These are phyloP conservation scores for Oxyteleia sp. DNA, from an alignment of 2,888 invertebrate genomes.

Conservation along the genomic window DNA sequence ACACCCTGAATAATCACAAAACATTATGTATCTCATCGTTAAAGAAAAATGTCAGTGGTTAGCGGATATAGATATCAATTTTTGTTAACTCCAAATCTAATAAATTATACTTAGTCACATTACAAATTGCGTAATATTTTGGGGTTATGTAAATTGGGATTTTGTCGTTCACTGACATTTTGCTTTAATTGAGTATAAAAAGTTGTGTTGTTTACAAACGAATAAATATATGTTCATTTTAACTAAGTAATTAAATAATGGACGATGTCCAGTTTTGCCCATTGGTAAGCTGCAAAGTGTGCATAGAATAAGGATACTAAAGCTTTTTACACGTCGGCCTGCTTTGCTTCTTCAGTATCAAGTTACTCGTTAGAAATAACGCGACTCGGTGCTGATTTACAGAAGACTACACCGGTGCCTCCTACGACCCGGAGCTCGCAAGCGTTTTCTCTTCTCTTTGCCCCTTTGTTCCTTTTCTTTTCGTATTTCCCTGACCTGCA, in stretches of 20 bases:
- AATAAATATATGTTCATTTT: no score
- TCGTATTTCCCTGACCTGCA: slow-evolving; percentile 93
- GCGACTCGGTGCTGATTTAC: slow-evolving; percentile 76
- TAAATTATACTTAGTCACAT: no score
- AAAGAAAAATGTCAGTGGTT: no score
- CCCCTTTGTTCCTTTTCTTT: slow-evolving; percentile 96
- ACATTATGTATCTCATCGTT: no score
- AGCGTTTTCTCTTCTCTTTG: slow-evolving; percentile 90
- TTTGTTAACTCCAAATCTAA: no score
- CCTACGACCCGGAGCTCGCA: slow-evolving; percentile 84
- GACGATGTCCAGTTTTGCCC: slow-evolving; percentile 22
- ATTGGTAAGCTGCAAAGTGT: slow-evolving; percentile 79
- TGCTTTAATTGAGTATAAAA: no score
- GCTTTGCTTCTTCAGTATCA: slow-evolving; percentile 78
- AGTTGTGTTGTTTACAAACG: no score
- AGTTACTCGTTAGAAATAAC: slow-evolving; percentile 75
- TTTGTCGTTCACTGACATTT: no score
- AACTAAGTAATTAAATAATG: background rate
- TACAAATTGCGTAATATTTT: no score
- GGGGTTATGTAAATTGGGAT: no score
- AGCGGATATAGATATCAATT: no score
- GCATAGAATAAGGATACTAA: slow-evolving; percentile 84
- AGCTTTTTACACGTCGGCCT: slow-evolving; percentile 84
- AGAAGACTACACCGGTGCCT: slow-evolving; percentile 85
- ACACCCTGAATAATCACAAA: no score